Evolutionary conservation across 2,888 invertebrate species (phyloP).

Genomic region (Copidosoma aretas): DNA sequence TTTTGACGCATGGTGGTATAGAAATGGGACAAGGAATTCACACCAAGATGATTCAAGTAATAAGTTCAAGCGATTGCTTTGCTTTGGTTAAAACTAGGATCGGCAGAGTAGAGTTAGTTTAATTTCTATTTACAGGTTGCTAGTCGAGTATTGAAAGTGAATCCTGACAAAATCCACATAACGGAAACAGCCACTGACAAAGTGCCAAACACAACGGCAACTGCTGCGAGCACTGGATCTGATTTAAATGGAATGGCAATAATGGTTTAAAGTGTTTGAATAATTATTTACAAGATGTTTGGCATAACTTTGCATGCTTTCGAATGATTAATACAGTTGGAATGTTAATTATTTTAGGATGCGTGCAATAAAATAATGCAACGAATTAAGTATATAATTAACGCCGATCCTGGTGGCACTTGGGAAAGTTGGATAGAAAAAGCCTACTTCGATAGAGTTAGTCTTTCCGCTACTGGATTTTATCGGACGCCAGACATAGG

Average conservation of each 20-base stretch:
- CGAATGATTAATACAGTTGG: too few species aligned
- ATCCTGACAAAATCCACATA: constrained; percentile 76
- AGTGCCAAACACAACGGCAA: constrained; percentile 86
- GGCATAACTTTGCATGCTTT: too few species aligned
- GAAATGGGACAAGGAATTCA: constrained; percentile 96
- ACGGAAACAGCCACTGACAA: constrained; percentile 85
- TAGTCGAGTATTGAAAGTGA: constrained; percentile 73
- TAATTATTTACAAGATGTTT: too few species aligned
- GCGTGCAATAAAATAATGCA: constrained; percentile 79
- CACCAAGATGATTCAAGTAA: constrained; percentile 87
- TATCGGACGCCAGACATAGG: constrained; percentile 77
- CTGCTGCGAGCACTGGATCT: constrained; percentile 85
- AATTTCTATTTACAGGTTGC: constrained; percentile 66
- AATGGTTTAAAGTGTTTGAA: constrained; percentile 61
- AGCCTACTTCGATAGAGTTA: constrained; percentile 78
- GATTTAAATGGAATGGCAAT: constrained; percentile 91
- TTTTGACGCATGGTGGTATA: constrained; percentile 85
- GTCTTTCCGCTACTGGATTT: constrained; percentile 82
- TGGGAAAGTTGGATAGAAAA: constrained; percentile 83
- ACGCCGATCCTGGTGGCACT: constrained; percentile 74
- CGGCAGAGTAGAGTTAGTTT: neutral
- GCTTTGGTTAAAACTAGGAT: neutral
- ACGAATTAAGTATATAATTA: constrained; percentile 76
- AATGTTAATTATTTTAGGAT: constrained; percentile 61
- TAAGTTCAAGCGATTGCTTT: neutral